These are phyloP conservation scores for Gouania willdenowi DNA, from an alignment of 2,797 vertebrate species.

Conservation along the genomic window DNA sequence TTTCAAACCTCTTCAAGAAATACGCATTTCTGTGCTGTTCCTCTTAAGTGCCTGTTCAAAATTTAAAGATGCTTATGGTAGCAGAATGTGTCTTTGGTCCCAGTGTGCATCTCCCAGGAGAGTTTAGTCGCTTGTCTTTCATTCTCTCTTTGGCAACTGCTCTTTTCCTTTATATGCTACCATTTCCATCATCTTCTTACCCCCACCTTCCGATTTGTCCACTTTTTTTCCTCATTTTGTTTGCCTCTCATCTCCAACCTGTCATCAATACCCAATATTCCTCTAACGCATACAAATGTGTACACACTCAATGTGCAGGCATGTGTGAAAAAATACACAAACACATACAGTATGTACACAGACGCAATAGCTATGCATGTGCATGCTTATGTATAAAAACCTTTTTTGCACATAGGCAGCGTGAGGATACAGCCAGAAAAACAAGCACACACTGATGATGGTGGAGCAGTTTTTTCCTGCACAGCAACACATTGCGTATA, in stretches of 20 bases:
- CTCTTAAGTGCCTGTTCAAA: slow-evolving; percentile 79
- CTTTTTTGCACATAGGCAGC: slow-evolving; percentile 23
- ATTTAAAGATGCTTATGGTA: slow-evolving; percentile 74
- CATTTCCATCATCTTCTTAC: slow-evolving; percentile 27
- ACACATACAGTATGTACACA: slow-evolving; percentile 11
- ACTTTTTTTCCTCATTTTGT: slow-evolving; percentile 1
- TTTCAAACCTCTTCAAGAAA: slow-evolving; percentile 61
- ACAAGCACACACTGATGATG: slow-evolving; percentile 20
- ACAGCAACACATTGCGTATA: slow-evolving; percentile 75
- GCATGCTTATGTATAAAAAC: slow-evolving; percentile 31
- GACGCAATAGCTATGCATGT: slow-evolving; percentile 25
- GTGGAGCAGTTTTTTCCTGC: slow-evolving; percentile 62
- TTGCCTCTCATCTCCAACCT: slow-evolving; percentile 26
- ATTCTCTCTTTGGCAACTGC: slow-evolving; percentile 27
- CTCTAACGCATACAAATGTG: slow-evolving; percentile 24
- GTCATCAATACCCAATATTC: slow-evolving; percentile 25
- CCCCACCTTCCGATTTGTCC: slow-evolving; percentile 8
- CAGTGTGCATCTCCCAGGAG: slow-evolving; percentile 48
- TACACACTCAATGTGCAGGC: slow-evolving; percentile 8
- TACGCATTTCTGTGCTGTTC: slow-evolving; percentile 70
- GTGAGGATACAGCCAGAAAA: background rate
- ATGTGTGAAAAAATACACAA: slow-evolving; percentile 21
- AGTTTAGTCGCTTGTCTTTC: slow-evolving; percentile 47
- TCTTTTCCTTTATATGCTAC: slow-evolving; percentile 27
- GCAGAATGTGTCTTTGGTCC: slow-evolving; percentile 60